A percentile compares a stretch with the other conserved stretches of the same genome.
These are phyloP conservation scores for Pelochelys cantorii DNA, from an alignment of 2,797 vertebrate genomes.

Conservation along the genomic window DNA sequence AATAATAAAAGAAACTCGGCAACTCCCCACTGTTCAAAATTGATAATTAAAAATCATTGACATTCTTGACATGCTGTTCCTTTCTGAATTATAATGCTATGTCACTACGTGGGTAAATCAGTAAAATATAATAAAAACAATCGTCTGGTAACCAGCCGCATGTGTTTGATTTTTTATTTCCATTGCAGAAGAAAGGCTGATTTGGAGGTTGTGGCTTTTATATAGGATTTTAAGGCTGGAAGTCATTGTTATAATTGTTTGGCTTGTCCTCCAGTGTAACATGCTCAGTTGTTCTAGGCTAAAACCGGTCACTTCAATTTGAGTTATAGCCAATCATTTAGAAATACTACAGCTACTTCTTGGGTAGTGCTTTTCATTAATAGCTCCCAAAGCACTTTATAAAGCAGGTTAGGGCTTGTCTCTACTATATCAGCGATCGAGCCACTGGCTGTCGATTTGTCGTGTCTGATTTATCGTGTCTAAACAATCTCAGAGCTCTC, in stretches of 20 bases:
- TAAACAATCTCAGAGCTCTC: too few relatives aligned
- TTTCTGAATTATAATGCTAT: conserved; percentile 21
- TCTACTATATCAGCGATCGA: too few relatives aligned
- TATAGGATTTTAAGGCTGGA: background rate
- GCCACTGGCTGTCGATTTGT: too few relatives aligned
- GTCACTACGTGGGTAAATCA: background rate
- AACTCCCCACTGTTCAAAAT: conserved; percentile 48
- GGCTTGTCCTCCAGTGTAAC: background rate
- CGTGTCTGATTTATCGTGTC: too few relatives aligned
- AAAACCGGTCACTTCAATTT: background rate
- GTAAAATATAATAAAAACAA: conserved; percentile 21
- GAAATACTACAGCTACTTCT: background rate
- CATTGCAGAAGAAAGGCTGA: background rate
- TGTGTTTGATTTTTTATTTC: background rate
- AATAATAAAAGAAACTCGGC: conserved; percentile 31
- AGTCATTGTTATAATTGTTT: background rate
- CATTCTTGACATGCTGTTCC: conserved; percentile 39
- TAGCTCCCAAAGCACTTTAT: background rate
- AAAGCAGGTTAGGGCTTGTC: background rate
- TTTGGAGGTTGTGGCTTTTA: background rate
- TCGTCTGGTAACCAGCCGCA: background rate
- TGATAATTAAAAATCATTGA: conserved; percentile 50
- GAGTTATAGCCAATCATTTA: background rate
- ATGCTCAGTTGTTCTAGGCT: background rate
- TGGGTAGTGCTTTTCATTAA: background rate